Conservation (phyloP, 2,888 invertebrate genomes). For the Hoplodrina blanda region DNA sequence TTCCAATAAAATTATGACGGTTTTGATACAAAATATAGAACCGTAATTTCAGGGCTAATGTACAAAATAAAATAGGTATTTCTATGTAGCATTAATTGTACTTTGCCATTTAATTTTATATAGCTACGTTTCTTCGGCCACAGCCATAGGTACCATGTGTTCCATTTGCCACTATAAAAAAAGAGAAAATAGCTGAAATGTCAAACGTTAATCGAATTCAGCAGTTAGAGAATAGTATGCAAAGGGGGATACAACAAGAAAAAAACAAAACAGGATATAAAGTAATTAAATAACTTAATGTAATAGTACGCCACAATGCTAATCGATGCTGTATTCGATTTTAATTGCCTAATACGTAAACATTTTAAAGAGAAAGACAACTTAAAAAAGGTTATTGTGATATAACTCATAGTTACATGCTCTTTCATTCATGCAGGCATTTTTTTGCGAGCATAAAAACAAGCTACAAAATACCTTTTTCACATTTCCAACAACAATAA, state of each 20-base stretch:
- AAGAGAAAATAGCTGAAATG: neutral
- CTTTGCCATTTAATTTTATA: too few relatives aligned
- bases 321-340: slow-evolving; percentile 19
- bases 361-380: neutral
- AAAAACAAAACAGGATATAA: slow-evolving; percentile 7
- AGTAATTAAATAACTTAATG: slow-evolving; percentile 9
- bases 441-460: slow-evolving; percentile 27
- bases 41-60: too few relatives aligned
- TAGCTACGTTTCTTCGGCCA: too few relatives aligned
- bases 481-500: slow-evolving; percentile 36
- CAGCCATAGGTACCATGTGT: too few relatives aligned
- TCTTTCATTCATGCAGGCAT: neutral
- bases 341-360: slow-evolving; percentile 13
- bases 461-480: slow-evolving; percentile 35
- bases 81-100: too few relatives aligned
- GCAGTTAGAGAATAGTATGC: neutral
- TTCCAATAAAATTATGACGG: too few relatives aligned
- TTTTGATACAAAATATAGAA: too few relatives aligned
- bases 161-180: neutral
- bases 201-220: neutral
- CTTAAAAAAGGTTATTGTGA: too few relatives aligned
- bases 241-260: neutral
- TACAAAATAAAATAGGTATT: too few relatives aligned
- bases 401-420: slow-evolving; percentile 13
- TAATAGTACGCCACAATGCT: slow-evolving; percentile 14